phyloP scores from a whole-genome alignment of 2,797 vertebrate genomes.

The Steatocranus sp. region DNA sequence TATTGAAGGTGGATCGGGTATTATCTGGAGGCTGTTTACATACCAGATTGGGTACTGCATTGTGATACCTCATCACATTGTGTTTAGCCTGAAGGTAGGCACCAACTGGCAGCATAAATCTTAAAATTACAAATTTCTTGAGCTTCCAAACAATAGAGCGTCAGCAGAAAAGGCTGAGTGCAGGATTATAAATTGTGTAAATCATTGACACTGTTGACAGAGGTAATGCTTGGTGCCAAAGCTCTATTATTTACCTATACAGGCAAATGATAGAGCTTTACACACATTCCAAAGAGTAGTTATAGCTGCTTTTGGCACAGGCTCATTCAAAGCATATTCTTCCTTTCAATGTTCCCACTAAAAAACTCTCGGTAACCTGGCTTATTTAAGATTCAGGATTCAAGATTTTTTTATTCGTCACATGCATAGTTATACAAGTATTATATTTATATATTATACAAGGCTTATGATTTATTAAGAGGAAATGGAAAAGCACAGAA shows the following conservation, averaged over 20 bases:
- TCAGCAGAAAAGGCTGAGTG: constrained; percentile 41
- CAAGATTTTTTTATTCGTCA: not conserved
- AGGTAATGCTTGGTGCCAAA: constrained; percentile 43
- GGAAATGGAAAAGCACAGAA: not conserved
- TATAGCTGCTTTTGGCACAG: constrained; percentile 29
- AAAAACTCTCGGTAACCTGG: not conserved
- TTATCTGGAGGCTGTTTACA: constrained; percentile 33
- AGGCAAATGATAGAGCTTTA: not conserved
- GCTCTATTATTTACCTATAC: constrained; percentile 30
- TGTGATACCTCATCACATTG: constrained; percentile 16
- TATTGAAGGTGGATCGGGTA: not conserved
- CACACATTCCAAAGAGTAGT: not conserved
- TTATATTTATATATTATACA: not conserved
- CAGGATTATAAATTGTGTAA: constrained; percentile 60
- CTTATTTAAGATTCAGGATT: not conserved
- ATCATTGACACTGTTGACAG: constrained; percentile 59
- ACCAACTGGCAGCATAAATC: constrained; percentile 22
- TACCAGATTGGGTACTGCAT: constrained; percentile 3
- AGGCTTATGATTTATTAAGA: not conserved
- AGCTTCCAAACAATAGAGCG: constrained; percentile 35
- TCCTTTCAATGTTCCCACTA: not conserved
- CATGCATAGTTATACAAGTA: not conserved
- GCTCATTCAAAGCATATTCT: not conserved
- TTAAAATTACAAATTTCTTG: constrained; percentile 38
- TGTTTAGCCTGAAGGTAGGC: constrained; percentile 37